Evolutionary conservation across 2,888 invertebrate species (phyloP).

Genomic region (Ectemnius cavifrons): DNA sequence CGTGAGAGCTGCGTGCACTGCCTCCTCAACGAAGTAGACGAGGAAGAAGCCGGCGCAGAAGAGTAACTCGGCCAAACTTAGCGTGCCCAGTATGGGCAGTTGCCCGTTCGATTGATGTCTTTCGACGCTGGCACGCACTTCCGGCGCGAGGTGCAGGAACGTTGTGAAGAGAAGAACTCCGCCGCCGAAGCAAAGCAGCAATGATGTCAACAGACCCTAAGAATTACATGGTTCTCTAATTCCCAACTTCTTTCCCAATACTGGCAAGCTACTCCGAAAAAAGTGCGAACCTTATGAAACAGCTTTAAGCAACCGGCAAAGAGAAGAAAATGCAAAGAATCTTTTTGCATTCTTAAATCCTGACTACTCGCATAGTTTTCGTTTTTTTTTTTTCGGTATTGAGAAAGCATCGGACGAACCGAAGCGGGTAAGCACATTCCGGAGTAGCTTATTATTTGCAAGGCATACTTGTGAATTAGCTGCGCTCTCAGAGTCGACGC

Average conservation of each 20-base stretch:
- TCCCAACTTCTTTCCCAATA: background rate
- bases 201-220: constrained; percentile 80
- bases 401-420: too few species aligned
- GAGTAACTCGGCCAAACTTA: constrained; percentile 80
- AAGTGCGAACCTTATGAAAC: background rate
- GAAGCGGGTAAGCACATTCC: too few species aligned
- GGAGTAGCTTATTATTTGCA: constrained; percentile 12
- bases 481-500: constrained; percentile 44
- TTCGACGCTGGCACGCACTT: constrained; percentile 82
- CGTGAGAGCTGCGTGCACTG: constrained; percentile 81
- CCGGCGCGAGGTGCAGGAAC: constrained; percentile 83
- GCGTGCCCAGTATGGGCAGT: constrained; percentile 77
- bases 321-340: too few species aligned
- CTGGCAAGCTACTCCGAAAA: constrained; percentile 2
- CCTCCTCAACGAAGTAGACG: constrained; percentile 83
- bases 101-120: constrained; percentile 77
- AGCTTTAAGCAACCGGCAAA: too few species aligned
- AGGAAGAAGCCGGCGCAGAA: constrained; percentile 84
- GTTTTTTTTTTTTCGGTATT: too few species aligned
- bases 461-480: constrained; percentile 62
- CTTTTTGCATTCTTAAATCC: too few species aligned
- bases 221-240: constrained; percentile 28
- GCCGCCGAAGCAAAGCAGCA: constrained; percentile 83
- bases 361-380: background rate
- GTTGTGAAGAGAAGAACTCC: constrained; percentile 84